A percentile compares a stretch with the other conserved stretches of the same genome.
Evolutionary conservation across 2,888 invertebrate genomes (phyloP).

Genomic region (Cryptosula pallasiana): DNA sequence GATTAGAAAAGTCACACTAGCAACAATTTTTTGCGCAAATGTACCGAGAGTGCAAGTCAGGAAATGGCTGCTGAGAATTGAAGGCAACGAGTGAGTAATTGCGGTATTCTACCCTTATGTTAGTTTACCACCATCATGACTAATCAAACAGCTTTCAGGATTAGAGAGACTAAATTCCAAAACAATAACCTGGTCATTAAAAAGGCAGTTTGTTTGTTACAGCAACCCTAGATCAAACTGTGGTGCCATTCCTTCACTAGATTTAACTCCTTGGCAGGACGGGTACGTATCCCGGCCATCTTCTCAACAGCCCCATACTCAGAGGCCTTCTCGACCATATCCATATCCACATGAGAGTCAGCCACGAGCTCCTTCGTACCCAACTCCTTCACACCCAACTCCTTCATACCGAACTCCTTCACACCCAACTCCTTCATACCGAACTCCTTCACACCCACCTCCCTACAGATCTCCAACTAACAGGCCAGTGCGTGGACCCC

Average conservation of each 20-base stretch:
- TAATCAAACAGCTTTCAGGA: too few species aligned
- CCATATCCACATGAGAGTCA: neutral
- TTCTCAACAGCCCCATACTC: neutral
- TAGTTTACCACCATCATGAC: too few species aligned
- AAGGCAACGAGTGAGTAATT: neutral
- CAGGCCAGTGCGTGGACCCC: neutral
- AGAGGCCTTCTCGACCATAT: neutral
- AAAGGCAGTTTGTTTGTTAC: too few species aligned
- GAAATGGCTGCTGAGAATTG: neutral
- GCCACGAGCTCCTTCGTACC: neutral
- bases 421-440: neutral
- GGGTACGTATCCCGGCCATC: too few species aligned
- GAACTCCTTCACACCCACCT: neutral
- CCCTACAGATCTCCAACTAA: neutral
- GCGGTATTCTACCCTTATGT: too few species aligned
- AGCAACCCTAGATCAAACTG: neutral
- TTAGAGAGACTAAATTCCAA: too few species aligned
- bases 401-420: neutral
- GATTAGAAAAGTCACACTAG: constrained; percentile 14
- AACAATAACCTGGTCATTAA: too few species aligned
- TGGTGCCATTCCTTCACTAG: neutral
- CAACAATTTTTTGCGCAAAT: neutral
- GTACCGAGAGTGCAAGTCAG: neutral
- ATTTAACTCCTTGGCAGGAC: neutral
- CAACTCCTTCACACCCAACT: neutral